These are phyloP conservation scores for human DNA, from an alignment of 2,113 vertebrate species.

Conservation along the genomic window GRCh38 chr5:101248501-101249000, in stretches of 20 bases:
- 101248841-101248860: not conserved
- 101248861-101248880: not conserved
- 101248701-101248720: not conserved
- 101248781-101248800: not conserved
- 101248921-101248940: not conserved
- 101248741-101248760: not conserved
- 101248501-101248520: not conserved
- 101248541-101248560: not conserved
- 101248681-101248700: not conserved
- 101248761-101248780: not conserved
- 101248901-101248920: not conserved
- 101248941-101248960: not conserved
- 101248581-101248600: not conserved
- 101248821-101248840: not conserved
- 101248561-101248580: not conserved
- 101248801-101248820: not conserved
- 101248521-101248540: not conserved
- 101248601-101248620: not conserved
- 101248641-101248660: not conserved
- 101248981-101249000: not conserved
- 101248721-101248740: not conserved
- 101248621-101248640: not conserved
- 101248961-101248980: not conserved
- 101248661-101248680: not conserved
- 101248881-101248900: not conserved